Percentiles rank a stretch among this genome's conserved stretches.
These are phyloP conservation scores for Ariopsis seemanni DNA, from an alignment of 2,113 vertebrate species.

Conservation along the genomic window DNA sequence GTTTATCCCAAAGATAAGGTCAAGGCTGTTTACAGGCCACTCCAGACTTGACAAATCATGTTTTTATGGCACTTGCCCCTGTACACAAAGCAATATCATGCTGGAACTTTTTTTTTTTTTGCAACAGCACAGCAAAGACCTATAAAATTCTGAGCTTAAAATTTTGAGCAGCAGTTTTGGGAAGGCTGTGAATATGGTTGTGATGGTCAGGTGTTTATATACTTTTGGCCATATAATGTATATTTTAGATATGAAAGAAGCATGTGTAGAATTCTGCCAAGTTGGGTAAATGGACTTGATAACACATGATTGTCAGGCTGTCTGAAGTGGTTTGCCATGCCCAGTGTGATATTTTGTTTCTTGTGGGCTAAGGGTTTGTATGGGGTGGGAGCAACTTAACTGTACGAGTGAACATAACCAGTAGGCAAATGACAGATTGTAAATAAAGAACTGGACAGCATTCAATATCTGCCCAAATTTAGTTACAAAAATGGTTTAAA, in stretches of 20 bases:
- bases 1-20: not conserved
- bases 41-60: not conserved
- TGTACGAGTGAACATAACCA: not conserved
- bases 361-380: not conserved
- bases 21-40: not conserved
- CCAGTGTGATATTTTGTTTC: not conserved
- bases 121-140: not conserved
- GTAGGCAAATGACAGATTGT: not conserved
- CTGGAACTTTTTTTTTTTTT: not conserved
- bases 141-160: no score
- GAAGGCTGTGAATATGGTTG: not conserved
- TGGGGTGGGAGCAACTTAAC: not conserved
- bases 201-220: not conserved
- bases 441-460: not conserved
- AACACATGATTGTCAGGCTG: not conserved
- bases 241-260: not conserved
- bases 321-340: not conserved
- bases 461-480: not conserved
- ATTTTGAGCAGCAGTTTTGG: not conserved
- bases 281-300: not conserved
- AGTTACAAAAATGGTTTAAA: not conserved
- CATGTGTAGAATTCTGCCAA: not conserved
- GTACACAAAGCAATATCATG: not conserved
- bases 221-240: not conserved
- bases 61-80: not conserved